Evolutionary conservation across 2,797 vertebrate genomes (phyloP).

Genomic region (Xiphophorus birchmanni): DNA sequence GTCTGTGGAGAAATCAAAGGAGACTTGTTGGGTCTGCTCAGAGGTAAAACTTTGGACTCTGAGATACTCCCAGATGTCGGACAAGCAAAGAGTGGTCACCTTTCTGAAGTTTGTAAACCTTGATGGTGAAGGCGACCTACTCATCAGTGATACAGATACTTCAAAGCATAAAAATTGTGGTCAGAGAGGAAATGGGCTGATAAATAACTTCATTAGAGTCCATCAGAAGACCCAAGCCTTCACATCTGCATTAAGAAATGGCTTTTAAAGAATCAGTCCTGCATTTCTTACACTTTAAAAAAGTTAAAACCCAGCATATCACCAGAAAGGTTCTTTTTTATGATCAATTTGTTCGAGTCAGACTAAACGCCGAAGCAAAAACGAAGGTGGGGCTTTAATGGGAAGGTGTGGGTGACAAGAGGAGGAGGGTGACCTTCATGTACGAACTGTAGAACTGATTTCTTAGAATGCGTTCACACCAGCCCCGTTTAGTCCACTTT

Average conservation of each 20-base stretch:
- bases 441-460: background rate
- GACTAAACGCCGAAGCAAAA: background rate
- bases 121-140: background rate
- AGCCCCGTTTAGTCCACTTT: no score
- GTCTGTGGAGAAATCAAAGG: background rate
- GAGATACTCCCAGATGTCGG: background rate
- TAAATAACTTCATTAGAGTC: background rate
- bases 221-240: background rate
- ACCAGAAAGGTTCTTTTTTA: background rate
- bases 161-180: background rate
- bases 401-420: background rate
- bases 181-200: background rate
- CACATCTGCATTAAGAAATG: background rate
- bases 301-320: background rate
- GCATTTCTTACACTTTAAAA: background rate
- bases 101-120: background rate
- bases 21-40: slow-evolving; percentile 1
- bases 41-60: slow-evolving; percentile 3
- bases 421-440: background rate
- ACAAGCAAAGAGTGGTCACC: background rate
- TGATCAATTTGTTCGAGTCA: background rate
- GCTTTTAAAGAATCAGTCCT: background rate
- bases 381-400: background rate
- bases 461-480: background rate
- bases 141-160: background rate